Evolutionary conservation across 2,113 vertebrate species (phyloP).

Genomic region (Dissostichus mawsoni): DNA sequence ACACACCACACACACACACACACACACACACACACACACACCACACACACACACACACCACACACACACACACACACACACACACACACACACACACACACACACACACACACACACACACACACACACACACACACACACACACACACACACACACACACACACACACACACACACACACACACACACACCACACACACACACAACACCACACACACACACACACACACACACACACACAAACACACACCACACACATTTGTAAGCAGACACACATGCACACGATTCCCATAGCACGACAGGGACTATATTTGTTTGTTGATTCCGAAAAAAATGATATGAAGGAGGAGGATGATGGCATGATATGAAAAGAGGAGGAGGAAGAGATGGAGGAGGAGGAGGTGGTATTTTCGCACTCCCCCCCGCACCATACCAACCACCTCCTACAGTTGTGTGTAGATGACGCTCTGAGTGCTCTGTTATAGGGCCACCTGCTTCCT

Average conservation of each 20-base stretch:
- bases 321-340: neutral
- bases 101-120: no score
- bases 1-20: neutral
- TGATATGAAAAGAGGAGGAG: neutral
- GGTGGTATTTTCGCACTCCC: conserved; percentile 56
- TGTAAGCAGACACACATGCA: neutral
- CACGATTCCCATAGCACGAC: neutral
- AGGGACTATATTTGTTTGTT: conserved; percentile 10
- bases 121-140: no score
- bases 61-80: no score
- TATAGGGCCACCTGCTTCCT: conserved; percentile 62
- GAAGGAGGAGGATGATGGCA: conserved; percentile 2
- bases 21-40: neutral
- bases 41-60: no score
- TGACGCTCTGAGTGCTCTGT: conserved; percentile 55
- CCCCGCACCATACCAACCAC: conserved; percentile 23
- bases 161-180: neutral
- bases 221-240: neutral
- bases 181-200: neutral
- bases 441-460: conserved; percentile 22
- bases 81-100: neutral
- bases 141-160: no score
- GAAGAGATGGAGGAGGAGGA: neutral
- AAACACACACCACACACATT: neutral
- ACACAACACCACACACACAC: neutral